These are phyloP conservation scores for Drosophila setifemur DNA, from an alignment of 1,140 invertebrate genomes.

Conservation along the genomic window DNA sequence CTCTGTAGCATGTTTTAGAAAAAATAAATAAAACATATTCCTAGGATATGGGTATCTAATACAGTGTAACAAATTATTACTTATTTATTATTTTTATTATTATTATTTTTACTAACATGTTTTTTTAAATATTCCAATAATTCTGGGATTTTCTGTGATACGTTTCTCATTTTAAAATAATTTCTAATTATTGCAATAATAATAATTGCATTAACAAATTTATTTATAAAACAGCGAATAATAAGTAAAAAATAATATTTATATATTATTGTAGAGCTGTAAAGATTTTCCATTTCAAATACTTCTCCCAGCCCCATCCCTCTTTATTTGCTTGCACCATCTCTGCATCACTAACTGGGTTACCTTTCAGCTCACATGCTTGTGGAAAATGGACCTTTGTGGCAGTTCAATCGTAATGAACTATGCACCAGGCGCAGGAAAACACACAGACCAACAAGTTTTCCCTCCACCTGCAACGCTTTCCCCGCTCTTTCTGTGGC, in stretches of 20 bases:
- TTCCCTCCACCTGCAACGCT: conserved; percentile 13
- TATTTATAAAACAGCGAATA: background rate
- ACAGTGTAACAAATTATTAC: too few relatives aligned
- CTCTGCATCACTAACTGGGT: background rate
- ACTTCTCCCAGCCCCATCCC: background rate
- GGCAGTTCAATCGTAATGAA: conserved; percentile 74
- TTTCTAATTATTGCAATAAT: too few relatives aligned
- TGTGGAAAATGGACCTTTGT: conserved; percentile 53
- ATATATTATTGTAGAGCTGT: conserved; percentile 12
- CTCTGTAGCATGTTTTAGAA: background rate
- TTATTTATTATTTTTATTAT: too few relatives aligned
- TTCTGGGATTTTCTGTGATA: too few relatives aligned
- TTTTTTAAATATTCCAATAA: too few relatives aligned
- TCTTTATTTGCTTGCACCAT: background rate
- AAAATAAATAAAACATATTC: background rate
- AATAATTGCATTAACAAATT: too few relatives aligned
- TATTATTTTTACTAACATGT: too few relatives aligned
- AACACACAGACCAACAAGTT: conserved; percentile 62
- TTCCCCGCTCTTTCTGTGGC: conserved; percentile 7
- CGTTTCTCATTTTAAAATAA: too few relatives aligned
- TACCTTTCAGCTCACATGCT: background rate
- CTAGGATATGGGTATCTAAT: too few relatives aligned
- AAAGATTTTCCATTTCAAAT: conserved; percentile 27
- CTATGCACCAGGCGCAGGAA: conserved; percentile 61
- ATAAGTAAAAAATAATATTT: background rate